A percentile compares a stretch with the other conserved stretches of the same genome.
Evolutionary conservation across 92 coral and sea anemone genomes (phyloP).

Genomic region (Parazoanthus darwini): DNA sequence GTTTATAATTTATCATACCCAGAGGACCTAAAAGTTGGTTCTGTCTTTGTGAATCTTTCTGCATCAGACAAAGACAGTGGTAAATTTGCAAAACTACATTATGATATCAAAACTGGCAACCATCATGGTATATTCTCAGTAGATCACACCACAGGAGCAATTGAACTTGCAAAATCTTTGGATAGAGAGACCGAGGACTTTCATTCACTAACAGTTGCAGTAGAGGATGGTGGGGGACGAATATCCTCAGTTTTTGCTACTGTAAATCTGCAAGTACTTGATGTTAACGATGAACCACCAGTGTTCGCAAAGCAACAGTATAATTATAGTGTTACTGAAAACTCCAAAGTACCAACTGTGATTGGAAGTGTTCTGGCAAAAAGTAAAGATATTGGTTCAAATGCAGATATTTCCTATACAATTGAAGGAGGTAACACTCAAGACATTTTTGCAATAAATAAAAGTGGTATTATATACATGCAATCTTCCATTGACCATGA

Average conservation of each 20-base stretch:
- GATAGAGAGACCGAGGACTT: conserved; percentile 87
- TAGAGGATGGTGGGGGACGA: conserved; percentile 80
- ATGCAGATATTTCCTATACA: conserved; percentile 83
- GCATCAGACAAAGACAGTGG: conserved; percentile 90
- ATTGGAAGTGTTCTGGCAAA: conserved; percentile 86
- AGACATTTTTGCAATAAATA: conserved; percentile 65
- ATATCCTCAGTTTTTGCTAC: conserved; percentile 68
- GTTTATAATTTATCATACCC: conserved; percentile 55
- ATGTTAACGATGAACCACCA: conserved; percentile 96
- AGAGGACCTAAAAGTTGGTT: conserved; percentile 67
- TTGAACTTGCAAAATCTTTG: conserved; percentile 62
- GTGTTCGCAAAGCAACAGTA: conserved; percentile 65
- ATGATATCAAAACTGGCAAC: conserved; percentile 65
- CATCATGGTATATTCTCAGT: conserved; percentile 64
- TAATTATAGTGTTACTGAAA: conserved; percentile 72
- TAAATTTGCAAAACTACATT: conserved; percentile 63
- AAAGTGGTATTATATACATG: conserved; percentile 74
- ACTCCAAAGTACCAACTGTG: conserved; percentile 51
- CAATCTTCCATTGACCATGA: conserved; percentile 77
- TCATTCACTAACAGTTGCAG: conserved; percentile 64
- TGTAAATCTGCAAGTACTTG: conserved; percentile 72
- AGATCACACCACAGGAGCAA: conserved; percentile 55
- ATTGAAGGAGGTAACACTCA: conserved; percentile 56
- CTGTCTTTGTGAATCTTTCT: conserved; percentile 50
- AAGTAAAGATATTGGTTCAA: conserved; percentile 89